phyloP scores from a whole-genome alignment of 2,797 vertebrate species.

The Helarctos malayanus region DNA sequence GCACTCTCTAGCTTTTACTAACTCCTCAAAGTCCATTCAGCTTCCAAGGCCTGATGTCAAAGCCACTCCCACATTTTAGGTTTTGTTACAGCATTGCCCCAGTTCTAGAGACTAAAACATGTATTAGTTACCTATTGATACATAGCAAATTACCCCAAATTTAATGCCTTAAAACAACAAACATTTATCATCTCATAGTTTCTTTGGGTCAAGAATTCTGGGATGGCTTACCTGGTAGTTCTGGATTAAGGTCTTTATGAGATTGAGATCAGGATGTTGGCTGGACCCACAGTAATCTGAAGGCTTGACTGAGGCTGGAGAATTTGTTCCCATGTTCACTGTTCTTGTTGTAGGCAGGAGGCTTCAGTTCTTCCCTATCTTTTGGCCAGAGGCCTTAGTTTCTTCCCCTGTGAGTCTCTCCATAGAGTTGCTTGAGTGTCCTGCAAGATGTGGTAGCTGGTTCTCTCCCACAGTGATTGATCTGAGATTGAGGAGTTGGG shows the following conservation, averaged over 20 bases:
- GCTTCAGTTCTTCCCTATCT: neutral
- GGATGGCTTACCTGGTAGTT: neutral
- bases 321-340: neutral
- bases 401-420: neutral
- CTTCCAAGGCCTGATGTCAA: neutral
- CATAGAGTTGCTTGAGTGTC: neutral
- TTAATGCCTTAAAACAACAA: neutral
- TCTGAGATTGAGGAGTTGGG: neutral
- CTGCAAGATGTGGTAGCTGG: neutral
- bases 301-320: neutral
- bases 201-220: slow-evolving; percentile 16
- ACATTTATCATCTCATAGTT: neutral
- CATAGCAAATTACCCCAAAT: neutral
- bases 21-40: neutral
- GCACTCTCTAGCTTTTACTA: neutral
- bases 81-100: neutral
- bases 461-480: neutral
- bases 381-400: neutral
- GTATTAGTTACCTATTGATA: neutral
- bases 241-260: neutral
- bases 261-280: neutral
- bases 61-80: neutral
- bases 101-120: neutral
- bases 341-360: neutral
- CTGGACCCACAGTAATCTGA: neutral